Conservation (phyloP, 2,888 invertebrate species). For the Pristionchus exspectatus region DNA sequence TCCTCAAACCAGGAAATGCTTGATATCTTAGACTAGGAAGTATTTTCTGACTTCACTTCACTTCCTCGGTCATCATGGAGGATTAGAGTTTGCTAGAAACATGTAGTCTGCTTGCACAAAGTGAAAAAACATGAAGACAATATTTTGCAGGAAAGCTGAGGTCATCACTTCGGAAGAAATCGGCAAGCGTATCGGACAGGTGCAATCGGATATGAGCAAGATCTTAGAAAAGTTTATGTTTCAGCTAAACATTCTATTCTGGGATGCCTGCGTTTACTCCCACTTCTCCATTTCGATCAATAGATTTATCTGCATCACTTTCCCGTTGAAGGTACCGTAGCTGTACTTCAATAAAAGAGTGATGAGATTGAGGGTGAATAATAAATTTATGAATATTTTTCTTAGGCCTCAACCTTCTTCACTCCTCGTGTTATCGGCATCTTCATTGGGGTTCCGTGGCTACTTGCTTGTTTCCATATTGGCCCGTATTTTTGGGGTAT, state of each 20-base stretch:
- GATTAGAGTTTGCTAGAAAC: not conserved
- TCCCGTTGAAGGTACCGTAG: conserved; percentile 59
- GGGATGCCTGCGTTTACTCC: conserved; percentile 68
- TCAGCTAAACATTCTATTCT: conserved; percentile 67
- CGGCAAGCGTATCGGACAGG: conserved; percentile 49
- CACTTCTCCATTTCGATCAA: conserved; percentile 66
- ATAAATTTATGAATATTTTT: too few species aligned
- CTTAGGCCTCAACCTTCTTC: conserved; percentile 45
- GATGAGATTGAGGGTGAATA: too few species aligned
- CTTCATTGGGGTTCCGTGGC: conserved; percentile 62
- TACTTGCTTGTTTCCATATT: conserved; percentile 60
- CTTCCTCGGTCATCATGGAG: not conserved
- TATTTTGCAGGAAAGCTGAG: conserved; percentile 23
- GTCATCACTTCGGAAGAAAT: conserved; percentile 6
- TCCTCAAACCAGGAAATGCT: not conserved
- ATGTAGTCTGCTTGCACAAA: not conserved
- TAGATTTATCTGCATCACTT: conserved; percentile 62
- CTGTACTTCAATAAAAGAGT: too few species aligned
- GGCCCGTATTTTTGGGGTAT: conserved; percentile 64
- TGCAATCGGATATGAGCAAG: not conserved
- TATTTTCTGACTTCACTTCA: not conserved
- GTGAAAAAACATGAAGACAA: not conserved
- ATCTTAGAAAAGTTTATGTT: not conserved
- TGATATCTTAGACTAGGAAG: conserved; percentile 3
- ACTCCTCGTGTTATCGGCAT: conserved; percentile 55